Evolutionary conservation across 2,888 invertebrate genomes (phyloP).

Genomic region (Morpho achilles): DNA sequence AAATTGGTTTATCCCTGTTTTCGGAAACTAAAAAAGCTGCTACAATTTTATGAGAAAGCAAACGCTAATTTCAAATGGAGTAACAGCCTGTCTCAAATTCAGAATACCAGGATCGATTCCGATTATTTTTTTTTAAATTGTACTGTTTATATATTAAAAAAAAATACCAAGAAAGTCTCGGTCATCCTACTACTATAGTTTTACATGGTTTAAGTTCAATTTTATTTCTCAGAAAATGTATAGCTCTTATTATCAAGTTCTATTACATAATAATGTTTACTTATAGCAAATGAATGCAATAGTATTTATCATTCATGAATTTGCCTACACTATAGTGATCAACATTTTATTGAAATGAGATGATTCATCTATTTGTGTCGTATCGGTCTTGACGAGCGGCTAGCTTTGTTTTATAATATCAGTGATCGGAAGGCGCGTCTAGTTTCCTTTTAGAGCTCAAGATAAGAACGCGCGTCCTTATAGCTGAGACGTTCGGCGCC

Average conservation of each 20-base stretch:
- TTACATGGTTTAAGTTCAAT: no score
- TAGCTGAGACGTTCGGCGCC: slow-evolving; percentile 37
- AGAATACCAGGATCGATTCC: no score
- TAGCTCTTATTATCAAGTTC: neutral
- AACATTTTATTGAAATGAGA: slow-evolving; percentile 32
- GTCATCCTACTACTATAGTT: no score
- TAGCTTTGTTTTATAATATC: slow-evolving; percentile 46
- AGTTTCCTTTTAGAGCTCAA: slow-evolving; percentile 68
- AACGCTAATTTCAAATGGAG: no score
- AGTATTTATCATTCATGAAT: slow-evolving; percentile 23
- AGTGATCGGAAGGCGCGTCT: slow-evolving; percentile 63
- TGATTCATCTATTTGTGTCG: slow-evolving; percentile 44
- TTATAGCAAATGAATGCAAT: slow-evolving; percentile 14
- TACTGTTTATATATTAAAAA: no score
- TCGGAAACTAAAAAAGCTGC: no score
- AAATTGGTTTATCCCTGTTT: no score
- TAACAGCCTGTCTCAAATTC: no score
- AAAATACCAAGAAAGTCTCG: no score
- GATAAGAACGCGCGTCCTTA: slow-evolving; percentile 56
- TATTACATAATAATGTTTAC: slow-evolving; percentile 2
- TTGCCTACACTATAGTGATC: slow-evolving; percentile 21
- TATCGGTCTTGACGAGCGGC: slow-evolving; percentile 42
- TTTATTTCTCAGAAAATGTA: slow-evolving; percentile 1
- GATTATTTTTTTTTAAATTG: no score
- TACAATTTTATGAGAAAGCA: no score